A percentile compares a stretch with the other conserved stretches of the same genome.
Evolutionary conservation across 2,888 invertebrate genomes (phyloP).

Genomic region (Globia sparganii): DNA sequence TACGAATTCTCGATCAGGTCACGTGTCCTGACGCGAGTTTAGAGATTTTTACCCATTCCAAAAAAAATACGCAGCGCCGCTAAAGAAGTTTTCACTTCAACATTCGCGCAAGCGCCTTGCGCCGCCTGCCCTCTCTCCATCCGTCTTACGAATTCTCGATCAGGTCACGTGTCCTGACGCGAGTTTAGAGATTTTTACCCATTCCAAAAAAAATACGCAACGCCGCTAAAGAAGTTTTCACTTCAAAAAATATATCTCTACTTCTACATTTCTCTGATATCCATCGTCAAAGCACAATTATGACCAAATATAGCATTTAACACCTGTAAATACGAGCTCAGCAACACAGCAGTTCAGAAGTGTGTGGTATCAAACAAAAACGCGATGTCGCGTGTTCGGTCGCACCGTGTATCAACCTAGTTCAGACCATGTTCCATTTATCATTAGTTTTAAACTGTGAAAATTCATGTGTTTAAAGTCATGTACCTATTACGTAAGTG

Average conservation of each 20-base stretch:
- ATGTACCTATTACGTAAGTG: slow-evolving; percentile 26
- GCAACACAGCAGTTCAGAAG: slow-evolving; percentile 1
- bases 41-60: too few relatives aligned
- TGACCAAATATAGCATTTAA: background rate
- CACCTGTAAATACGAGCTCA: slow-evolving; percentile 8
- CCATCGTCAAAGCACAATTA: background rate
- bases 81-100: too few relatives aligned
- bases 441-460: slow-evolving; percentile 50
- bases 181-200: too few relatives aligned
- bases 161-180: too few relatives aligned
- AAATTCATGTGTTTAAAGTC: slow-evolving; percentile 44
- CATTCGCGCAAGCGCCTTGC: too few relatives aligned
- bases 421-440: slow-evolving; percentile 49
- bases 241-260: background rate
- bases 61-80: too few relatives aligned
- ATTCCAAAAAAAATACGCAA: too few relatives aligned
- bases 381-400: slow-evolving; percentile 57
- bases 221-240: too few relatives aligned
- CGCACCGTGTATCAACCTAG: slow-evolving; percentile 20
- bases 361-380: slow-evolving; percentile 43
- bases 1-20: too few relatives aligned
- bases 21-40: too few relatives aligned
- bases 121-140: too few relatives aligned
- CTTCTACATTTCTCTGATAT: background rate
- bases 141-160: too few relatives aligned